Conservation (phyloP, 2,888 invertebrate genomes). For the Hipparchia sbordonii region DNA sequence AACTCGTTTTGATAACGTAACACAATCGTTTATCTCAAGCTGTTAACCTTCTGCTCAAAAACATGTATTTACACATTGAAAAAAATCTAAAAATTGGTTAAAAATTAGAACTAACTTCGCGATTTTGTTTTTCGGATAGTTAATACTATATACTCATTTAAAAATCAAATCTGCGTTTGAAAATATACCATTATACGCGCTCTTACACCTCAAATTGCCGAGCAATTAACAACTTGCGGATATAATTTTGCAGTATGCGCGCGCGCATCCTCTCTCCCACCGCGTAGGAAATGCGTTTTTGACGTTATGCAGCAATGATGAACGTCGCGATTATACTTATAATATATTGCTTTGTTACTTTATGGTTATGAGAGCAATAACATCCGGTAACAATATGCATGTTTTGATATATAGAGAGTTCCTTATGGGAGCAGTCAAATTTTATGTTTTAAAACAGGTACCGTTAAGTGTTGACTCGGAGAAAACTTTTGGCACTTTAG, state of each 20-base stretch:
- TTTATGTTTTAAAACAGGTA: not conserved
- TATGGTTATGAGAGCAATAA: constrained; percentile 20
- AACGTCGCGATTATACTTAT: constrained; percentile 29
- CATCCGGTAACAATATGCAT: constrained; percentile 8
- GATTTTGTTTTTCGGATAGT: too few species aligned
- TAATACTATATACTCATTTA: too few species aligned
- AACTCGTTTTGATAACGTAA: not conserved
- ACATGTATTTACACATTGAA: not conserved
- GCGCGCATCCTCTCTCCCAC: constrained; percentile 45
- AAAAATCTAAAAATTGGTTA: too few species aligned
- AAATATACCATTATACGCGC: too few species aligned
- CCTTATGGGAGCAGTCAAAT: constrained; percentile 15
- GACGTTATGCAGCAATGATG: constrained; percentile 31
- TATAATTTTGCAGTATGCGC: constrained; percentile 43
- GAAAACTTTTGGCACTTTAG: not conserved
- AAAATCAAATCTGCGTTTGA: too few species aligned
- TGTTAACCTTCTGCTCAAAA: constrained; percentile 8
- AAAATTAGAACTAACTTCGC: too few species aligned
- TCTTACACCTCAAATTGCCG: constrained; percentile 42
- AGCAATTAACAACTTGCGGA: constrained; percentile 62
- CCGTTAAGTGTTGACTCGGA: not conserved
- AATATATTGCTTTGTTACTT: constrained; percentile 28
- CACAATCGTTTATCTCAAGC: constrained; percentile 1
- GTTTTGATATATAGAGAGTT: constrained; percentile 16
- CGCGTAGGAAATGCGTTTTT: constrained; percentile 41